These are phyloP conservation scores for Coremacera marginata DNA, from an alignment of 2,888 invertebrate species.

Conservation along the genomic window DNA sequence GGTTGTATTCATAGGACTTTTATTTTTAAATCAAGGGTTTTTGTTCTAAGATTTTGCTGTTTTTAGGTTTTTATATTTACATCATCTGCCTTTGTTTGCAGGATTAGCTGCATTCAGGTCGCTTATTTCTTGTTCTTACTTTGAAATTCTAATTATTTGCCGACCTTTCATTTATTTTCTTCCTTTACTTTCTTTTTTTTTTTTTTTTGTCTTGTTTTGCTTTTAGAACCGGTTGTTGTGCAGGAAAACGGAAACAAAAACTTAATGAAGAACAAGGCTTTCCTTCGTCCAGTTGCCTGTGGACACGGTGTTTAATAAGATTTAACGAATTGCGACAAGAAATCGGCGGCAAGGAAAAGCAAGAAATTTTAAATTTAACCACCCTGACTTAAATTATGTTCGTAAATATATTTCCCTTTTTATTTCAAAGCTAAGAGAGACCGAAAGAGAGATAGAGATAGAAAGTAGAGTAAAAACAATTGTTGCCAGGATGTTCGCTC, in stretches of 20 bases:
- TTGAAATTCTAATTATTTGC: neutral
- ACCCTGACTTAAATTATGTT: too few species aligned
- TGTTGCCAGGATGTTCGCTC: too few species aligned
- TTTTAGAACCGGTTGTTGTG: conserved; percentile 9
- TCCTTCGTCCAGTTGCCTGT: neutral
- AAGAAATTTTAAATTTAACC: neutral
- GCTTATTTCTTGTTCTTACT: conserved; percentile 5
- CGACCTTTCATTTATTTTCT: conserved; percentile 21
- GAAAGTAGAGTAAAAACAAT: too few species aligned
- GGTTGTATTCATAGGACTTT: neutral
- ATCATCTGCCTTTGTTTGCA: neutral
- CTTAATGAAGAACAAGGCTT: neutral
- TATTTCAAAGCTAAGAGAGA: too few species aligned
- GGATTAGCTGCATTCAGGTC: neutral
- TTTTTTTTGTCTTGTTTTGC: conserved; percentile 19
- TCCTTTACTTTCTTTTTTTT: conserved; percentile 1
- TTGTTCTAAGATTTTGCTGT: conserved; percentile 35
- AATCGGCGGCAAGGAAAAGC: neutral
- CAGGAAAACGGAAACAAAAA: too few species aligned
- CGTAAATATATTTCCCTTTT: too few species aligned
- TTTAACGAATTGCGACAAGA: neutral
- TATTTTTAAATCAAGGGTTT: neutral
- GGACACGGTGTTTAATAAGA: neutral
- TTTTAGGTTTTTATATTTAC: conserved; percentile 4
- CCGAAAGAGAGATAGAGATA: too few species aligned